These are phyloP conservation scores for Talpa occidentalis DNA, from an alignment of 2,113 vertebrate genomes.

Conservation along the genomic window DNA sequence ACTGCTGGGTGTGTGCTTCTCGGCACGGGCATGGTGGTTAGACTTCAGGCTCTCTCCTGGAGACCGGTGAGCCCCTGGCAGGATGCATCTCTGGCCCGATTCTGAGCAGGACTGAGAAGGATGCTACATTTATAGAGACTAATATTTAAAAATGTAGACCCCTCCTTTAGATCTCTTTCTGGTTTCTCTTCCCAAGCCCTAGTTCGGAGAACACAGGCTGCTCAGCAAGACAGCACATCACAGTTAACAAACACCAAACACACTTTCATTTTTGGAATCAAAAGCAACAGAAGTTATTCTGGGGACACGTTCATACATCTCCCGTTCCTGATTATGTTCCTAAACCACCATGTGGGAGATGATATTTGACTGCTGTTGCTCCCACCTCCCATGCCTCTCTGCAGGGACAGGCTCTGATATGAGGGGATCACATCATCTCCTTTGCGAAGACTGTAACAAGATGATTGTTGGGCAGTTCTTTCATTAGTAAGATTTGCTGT, in stretches of 20 bases:
- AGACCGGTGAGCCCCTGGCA: background rate
- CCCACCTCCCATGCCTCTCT: background rate
- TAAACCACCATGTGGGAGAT: background rate
- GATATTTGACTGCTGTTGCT: background rate
- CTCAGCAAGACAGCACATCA: background rate
- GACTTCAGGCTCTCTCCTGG: background rate
- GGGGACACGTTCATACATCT: background rate
- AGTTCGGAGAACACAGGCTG: background rate
- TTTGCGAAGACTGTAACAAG: background rate
- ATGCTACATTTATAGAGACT: background rate
- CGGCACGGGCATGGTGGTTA: fast-evolving
- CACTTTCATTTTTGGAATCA: background rate
- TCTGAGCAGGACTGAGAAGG: background rate
- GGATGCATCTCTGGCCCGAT: background rate
- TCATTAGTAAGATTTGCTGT: background rate
- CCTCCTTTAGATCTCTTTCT: background rate
- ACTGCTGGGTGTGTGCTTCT: fast-evolving
- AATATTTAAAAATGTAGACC: background rate
- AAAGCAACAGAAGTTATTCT: background rate
- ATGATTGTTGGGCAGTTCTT: background rate
- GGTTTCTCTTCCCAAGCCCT: background rate
- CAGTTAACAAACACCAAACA: background rate
- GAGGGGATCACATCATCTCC: background rate
- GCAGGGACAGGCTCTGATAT: background rate
- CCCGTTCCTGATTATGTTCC: background rate